Evolutionary conservation across 2,888 invertebrate genomes (phyloP).

Genomic region (Drosophila falleni): DNA sequence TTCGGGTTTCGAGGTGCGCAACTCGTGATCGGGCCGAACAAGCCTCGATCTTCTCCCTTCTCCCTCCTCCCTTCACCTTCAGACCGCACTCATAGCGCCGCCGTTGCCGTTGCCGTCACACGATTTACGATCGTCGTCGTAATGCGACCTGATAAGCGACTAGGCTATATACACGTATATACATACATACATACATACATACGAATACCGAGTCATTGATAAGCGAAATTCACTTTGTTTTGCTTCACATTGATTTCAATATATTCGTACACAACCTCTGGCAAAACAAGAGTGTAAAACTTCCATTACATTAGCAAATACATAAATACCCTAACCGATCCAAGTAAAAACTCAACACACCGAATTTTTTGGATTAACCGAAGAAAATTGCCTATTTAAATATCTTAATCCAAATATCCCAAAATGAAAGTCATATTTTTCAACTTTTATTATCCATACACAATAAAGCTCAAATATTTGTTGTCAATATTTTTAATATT

Average conservation of each 20-base stretch:
- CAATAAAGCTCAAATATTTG: too few species aligned
- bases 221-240: slow-evolving; percentile 36
- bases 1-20: slow-evolving; percentile 25
- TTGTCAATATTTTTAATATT: too few species aligned
- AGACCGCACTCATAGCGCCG: not conserved
- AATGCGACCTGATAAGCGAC: slow-evolving; percentile 45
- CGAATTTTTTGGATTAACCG: not conserved
- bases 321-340: slow-evolving; percentile 16
- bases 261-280: slow-evolving; percentile 13
- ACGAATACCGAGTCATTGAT: slow-evolving; percentile 31
- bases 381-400: not conserved
- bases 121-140: slow-evolving; percentile 47
- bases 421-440: too few species aligned
- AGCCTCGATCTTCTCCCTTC: slow-evolving; percentile 1
- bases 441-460: too few species aligned
- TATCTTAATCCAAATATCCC: too few species aligned
- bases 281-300: slow-evolving; percentile 29
- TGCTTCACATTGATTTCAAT: slow-evolving; percentile 25
- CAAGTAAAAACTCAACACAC: not conserved
- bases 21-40: slow-evolving; percentile 43
- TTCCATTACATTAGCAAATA: slow-evolving; percentile 35
- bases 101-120: slow-evolving; percentile 9
- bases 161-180: not conserved
- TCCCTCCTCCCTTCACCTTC: not conserved
- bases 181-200: not conserved